Evolutionary conservation across 2,113 vertebrate genomes (phyloP).

Genomic region (Hoplias malabaricus): DNA sequence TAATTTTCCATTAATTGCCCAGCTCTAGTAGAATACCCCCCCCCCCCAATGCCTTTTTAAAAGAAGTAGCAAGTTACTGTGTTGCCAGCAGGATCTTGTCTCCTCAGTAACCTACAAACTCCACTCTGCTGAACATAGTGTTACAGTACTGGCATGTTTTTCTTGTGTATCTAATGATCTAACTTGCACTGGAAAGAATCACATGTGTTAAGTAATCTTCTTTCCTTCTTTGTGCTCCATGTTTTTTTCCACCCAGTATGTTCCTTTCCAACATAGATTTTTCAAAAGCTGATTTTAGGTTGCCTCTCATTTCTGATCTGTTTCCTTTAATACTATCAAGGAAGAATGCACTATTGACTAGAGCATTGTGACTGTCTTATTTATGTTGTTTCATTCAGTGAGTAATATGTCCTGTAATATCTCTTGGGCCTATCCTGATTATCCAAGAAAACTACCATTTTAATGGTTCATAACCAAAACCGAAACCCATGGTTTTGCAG

Average conservation of each 20-base stretch:
- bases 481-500: no score
- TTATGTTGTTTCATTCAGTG: not conserved
- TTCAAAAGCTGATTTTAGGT: slow-evolving; percentile 26
- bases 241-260: not conserved
- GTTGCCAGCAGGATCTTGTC: no score
- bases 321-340: not conserved
- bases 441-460: not conserved
- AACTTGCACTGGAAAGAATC: not conserved
- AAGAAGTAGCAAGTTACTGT: no score
- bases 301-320: not conserved
- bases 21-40: no score
- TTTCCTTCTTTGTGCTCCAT: not conserved
- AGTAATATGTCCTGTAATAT: not conserved
- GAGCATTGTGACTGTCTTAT: not conserved
- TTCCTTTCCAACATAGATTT: slow-evolving; percentile 9
- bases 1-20: no score
- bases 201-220: not conserved
- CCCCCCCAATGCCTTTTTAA: no score
- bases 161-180: not conserved
- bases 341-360: not conserved
- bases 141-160: not conserved
- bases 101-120: no score
- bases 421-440: not conserved
- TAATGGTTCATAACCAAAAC: no score
- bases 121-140: not conserved